Conservation (phyloP, 2,113 vertebrate genomes). For the Stegastes partitus region DNA sequence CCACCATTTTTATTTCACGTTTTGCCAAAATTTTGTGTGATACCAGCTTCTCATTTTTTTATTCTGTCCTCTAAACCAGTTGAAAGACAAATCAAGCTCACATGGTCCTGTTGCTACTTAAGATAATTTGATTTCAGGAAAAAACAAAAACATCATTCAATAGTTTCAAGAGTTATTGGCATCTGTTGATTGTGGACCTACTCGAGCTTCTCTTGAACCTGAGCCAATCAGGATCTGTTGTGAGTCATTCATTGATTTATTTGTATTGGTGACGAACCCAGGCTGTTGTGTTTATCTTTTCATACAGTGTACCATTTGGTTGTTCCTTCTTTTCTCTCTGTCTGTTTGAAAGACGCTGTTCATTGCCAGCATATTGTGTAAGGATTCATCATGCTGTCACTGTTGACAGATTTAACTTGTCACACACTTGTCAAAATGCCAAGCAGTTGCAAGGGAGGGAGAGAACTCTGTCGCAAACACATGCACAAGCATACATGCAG, state of each 20-base stretch:
- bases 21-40: background rate
- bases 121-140: background rate
- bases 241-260: constrained; percentile 62
- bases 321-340: constrained; percentile 45
- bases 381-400: constrained; percentile 68
- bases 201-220: constrained; percentile 44
- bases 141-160: background rate
- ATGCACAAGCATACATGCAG: constrained; percentile 11
- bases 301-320: constrained; percentile 57
- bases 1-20: background rate
- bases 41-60: background rate
- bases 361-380: constrained; percentile 72
- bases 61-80: background rate
- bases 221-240: constrained; percentile 39
- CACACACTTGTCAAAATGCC: constrained; percentile 74
- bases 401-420: constrained; percentile 70
- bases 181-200: constrained; percentile 55
- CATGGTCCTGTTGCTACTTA: background rate
- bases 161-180: constrained; percentile 47
- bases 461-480: constrained; percentile 17
- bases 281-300: constrained; percentile 55
- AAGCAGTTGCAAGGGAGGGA: constrained; percentile 58
- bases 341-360: constrained; percentile 62
- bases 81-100: background rate
- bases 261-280: constrained; percentile 57